Evolutionary conservation across 1,140 invertebrate species (phyloP), one percentile per base, ranked within the genome.

Genomic region (Cotesia chilonis): DNA sequence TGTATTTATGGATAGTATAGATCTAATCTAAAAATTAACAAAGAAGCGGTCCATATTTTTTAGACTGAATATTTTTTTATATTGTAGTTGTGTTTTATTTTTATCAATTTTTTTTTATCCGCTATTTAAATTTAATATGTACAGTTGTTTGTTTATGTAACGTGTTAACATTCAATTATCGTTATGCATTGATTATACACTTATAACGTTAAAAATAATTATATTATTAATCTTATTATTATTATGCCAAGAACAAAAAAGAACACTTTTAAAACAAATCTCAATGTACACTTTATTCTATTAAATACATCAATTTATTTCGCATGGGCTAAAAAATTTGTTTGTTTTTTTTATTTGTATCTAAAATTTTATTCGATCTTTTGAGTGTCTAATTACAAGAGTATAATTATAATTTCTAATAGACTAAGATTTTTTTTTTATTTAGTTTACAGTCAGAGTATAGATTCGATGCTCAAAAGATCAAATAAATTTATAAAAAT

Each of bases 41-140:
- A 47, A 47, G 6, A 47, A 6, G 41, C 41, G 41, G 41, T 47
- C 41, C 41, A 47, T 65, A 65, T 12, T 65, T 57, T 65, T 65
- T 65, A 65, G 63, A 65, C 63, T 65, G 63, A 65, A 65, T 65
- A 38, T 28, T 63, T 65, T 47, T 47, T 47, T 47, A 47, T 47
- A 10, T 9, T 37, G 5, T 41, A 41, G 35, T 41, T 65, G 63
- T 65, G 14, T 65, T 65, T 65, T 38, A 38, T 14, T 65, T 65
- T 12, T 10, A 37, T 65, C 38, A 65, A 14, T 38, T 9, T 65
- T 37, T 65, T 65, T 65, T 63, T 41, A 36, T 4, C 28, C 28
- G 28, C 28, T 65, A 65, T 63, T 63, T 63, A 63, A 63, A 20
- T 36, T 35, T 65, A n/a, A 41, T 37, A 20, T 38, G 12, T 65